phyloP scores from a whole-genome alignment of 2,888 invertebrate genomes.

The Tyria jacobaeae region DNA sequence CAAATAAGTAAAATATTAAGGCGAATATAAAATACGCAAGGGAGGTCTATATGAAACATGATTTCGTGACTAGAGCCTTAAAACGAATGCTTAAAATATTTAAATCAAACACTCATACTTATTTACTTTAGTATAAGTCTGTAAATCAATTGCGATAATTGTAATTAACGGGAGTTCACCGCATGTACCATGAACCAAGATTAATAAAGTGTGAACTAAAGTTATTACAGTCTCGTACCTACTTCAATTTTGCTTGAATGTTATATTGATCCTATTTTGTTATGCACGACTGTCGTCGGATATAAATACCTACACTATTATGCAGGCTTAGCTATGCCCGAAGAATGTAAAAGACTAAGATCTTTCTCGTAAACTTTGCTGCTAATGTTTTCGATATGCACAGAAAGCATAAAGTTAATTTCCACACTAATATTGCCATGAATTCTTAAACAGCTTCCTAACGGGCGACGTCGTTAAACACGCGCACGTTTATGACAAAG shows the following conservation, averaged over 20 bases:
- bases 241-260: slow-evolving; percentile 39
- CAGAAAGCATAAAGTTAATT: slow-evolving; percentile 71
- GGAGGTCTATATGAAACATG: slow-evolving; percentile 20
- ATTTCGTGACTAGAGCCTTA: slow-evolving; percentile 34
- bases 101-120: slow-evolving; percentile 27
- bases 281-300: slow-evolving; percentile 31
- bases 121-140: slow-evolving; percentile 27
- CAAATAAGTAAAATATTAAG: neutral
- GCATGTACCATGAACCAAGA: slow-evolving; percentile 29
- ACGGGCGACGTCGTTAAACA: slow-evolving; percentile 65
- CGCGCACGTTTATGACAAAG: slow-evolving; percentile 78
- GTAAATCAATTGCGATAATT: slow-evolving; percentile 40
- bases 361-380: slow-evolving; percentile 67
- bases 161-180: slow-evolving; percentile 36
- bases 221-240: slow-evolving; percentile 37
- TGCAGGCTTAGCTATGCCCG: slow-evolving; percentile 36
- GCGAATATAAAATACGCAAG: slow-evolving; percentile 3
- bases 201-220: slow-evolving; percentile 42
- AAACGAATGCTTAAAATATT: slow-evolving; percentile 26
- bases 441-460: slow-evolving; percentile 73
- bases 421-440: slow-evolving; percentile 64
- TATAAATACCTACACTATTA: slow-evolving; percentile 31
- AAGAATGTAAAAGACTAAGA: slow-evolving; percentile 52
- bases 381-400: slow-evolving; percentile 66
- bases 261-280: slow-evolving; percentile 45